Conservation (phyloP, 2,113 vertebrate species). For the Myrmecophaga tridactyla region DNA sequence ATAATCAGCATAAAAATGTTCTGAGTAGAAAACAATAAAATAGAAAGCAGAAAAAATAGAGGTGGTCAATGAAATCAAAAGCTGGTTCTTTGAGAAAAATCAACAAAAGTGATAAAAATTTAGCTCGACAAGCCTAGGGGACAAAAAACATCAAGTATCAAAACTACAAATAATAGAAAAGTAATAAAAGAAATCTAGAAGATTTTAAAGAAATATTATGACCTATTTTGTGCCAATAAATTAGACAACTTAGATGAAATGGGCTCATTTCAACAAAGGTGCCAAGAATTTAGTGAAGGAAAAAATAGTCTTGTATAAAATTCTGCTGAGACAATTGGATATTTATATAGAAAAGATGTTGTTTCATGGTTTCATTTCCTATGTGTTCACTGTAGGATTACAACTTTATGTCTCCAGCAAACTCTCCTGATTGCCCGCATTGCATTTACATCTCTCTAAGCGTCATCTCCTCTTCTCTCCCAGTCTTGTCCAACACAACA, state of each 20-base stretch:
- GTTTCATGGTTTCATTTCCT: neutral
- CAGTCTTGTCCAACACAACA: neutral
- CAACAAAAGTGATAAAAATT: neutral
- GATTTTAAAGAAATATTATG: neutral
- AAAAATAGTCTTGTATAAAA: no score
- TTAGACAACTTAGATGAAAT: neutral
- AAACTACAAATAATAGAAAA: neutral
- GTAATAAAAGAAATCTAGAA: neutral
- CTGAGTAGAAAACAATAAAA: neutral
- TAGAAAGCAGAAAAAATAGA: neutral
- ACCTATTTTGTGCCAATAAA: neutral
- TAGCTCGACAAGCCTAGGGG: neutral
- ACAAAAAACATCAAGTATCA: neutral
- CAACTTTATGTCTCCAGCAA: neutral
- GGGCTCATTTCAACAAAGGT: no score
- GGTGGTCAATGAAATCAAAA: neutral
- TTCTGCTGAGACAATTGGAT: no score
- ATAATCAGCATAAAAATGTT: neutral
- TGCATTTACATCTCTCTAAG: neutral
- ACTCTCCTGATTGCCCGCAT: neutral
- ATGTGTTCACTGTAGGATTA: neutral
- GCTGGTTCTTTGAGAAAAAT: neutral
- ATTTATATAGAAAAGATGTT: no score
- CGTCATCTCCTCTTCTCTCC: neutral
- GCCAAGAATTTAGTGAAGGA: no score